A percentile compares a stretch with the other conserved stretches of the same genome.
These are phyloP conservation scores for Bombus soroeensis DNA, from an alignment of 1,140 invertebrate species.

Conservation along the genomic window DNA sequence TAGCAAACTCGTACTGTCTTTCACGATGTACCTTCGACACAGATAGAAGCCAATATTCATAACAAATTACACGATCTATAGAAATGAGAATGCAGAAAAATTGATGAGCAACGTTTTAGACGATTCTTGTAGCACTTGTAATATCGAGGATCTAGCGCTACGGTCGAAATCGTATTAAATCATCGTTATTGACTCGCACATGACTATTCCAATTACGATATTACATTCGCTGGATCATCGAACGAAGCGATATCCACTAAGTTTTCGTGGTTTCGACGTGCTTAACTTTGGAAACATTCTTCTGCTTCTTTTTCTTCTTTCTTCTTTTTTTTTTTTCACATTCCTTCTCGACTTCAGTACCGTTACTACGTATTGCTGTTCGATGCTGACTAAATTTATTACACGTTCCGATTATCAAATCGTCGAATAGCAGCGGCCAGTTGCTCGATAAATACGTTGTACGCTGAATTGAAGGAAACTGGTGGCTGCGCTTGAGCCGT, in stretches of 20 bases:
- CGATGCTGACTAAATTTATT: slow-evolving; percentile 58
- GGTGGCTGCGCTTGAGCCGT: too few species aligned
- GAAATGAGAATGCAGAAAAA: too few species aligned
- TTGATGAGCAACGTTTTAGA: too few species aligned
- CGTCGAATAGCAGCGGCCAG: slow-evolving; percentile 32
- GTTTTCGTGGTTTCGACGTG: background rate
- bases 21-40: too few species aligned
- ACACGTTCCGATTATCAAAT: slow-evolving; percentile 51
- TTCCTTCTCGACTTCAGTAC: slow-evolving; percentile 50
- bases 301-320: background rate
- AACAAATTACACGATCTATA: too few species aligned
- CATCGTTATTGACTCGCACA: too few species aligned
- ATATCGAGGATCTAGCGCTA: too few species aligned
- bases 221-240: background rate
- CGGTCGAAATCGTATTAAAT: too few species aligned
- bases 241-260: slow-evolving; percentile 14
- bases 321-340: slow-evolving; percentile 33
- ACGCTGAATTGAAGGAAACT: too few species aligned
- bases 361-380: slow-evolving; percentile 59
- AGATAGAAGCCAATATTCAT: too few species aligned
- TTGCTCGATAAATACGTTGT: background rate
- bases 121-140: too few species aligned
- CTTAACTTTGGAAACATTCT: slow-evolving; percentile 5
- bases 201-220: background rate
- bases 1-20: too few species aligned